Conservation (phyloP, 2,113 vertebrate genomes). For the Zosterops lateralis region DNA sequence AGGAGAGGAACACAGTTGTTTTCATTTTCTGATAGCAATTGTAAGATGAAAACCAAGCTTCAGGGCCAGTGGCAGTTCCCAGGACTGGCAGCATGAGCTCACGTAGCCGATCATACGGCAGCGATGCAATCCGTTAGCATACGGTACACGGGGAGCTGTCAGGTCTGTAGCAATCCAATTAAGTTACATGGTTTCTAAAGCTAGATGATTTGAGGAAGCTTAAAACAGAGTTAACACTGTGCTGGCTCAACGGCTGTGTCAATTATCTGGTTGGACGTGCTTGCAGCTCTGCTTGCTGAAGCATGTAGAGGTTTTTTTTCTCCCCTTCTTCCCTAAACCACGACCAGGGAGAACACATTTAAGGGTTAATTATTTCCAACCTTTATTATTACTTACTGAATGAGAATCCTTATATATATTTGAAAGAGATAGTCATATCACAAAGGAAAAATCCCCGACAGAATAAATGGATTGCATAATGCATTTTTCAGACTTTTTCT, state of each 20-base stretch:
- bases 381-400: constrained; percentile 4
- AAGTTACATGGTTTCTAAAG: constrained; percentile 52
- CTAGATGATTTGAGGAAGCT: constrained; percentile 49
- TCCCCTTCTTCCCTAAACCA: background rate
- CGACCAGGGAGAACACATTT: background rate
- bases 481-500: background rate
- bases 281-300: constrained; percentile 13
- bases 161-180: constrained; percentile 58
- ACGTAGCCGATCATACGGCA: background rate
- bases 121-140: background rate
- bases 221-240: constrained; percentile 51
- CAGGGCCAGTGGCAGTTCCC: background rate
- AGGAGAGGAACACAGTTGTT: background rate
- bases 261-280: constrained; percentile 34
- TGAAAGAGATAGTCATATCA: background rate
- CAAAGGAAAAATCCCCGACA: background rate
- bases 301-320: background rate
- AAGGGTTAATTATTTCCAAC: constrained; percentile 10
- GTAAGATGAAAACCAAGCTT: background rate
- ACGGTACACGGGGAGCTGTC: background rate
- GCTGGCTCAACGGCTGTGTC: constrained; percentile 1
- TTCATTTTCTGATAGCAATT: background rate
- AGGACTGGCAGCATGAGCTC: background rate
- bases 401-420: background rate
- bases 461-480: background rate